Evolutionary conservation across 92 coral and sea anemone species (phyloP), one percentile per base, ranked within the genome.

Genomic region (Bergia puertoricense): DNA sequence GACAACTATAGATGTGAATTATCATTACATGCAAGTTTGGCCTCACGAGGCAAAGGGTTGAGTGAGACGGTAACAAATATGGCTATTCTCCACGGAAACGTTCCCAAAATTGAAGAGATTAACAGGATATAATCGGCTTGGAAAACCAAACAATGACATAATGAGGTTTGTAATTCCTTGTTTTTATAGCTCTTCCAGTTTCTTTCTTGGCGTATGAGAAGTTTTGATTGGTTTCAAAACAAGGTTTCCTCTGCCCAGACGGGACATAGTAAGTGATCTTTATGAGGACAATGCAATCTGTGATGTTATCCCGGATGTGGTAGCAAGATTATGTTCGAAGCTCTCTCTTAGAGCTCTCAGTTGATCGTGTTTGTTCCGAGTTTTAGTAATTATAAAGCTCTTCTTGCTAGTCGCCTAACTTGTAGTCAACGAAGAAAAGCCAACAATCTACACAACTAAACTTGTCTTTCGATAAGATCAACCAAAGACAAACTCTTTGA

Each of bases 261-360:
- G 38, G 13, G 65, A 45, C 68, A 10, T 15, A 20, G 23, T 42
- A 10, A 43, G 43, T 48, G 66, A 3, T 38, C 69, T 62, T 43
- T 15, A 16, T 42, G 30, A 76, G 59, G 59, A 54, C 59, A 54
- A 54, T 54, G 5, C 77, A 74, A 74, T 37, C 46, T 30, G 77
- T 7, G 46, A 8, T 5, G 42, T 36, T 45, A 46, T 84, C 78
- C 87, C 78, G 87, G 78, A 69, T 69, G 87, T 84, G 30, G 51
- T 44, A 71, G 44, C 5, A 36, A 18, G 43, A 48, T 15, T 48
- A 54, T 51, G 11, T 48, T 18, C 14, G 41, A 30, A 30, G 20
- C 23, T 71, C 42, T 39, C 77, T 37, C 36, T 74, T 9, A 40
- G 42, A 39, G 20, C 46, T 74, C 37, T 74, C 6, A 38, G 20